Conservation (phyloP, 1,140 invertebrate species). For the Brachionus sp. region DNA sequence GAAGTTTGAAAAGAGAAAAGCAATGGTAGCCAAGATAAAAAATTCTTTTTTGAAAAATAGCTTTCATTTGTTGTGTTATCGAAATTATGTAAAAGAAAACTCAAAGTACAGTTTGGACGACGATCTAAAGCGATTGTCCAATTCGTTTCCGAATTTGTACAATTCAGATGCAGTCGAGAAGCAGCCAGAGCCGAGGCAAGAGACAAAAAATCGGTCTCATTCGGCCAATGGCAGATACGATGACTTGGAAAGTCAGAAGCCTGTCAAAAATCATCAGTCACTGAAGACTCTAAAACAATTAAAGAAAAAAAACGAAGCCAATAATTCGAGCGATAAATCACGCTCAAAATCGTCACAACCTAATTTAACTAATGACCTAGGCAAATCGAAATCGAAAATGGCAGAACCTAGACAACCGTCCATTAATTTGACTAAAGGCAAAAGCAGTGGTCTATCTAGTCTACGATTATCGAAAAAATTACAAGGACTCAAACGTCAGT, state of each 20-base stretch:
- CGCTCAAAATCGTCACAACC: conserved; percentile 23
- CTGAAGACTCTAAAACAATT: conserved; percentile 19
- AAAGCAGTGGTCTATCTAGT: not conserved
- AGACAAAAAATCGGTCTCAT: not conserved
- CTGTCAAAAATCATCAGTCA: not conserved
- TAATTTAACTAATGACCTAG: not conserved
- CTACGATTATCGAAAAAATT: not conserved
- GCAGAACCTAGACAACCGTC: not conserved
- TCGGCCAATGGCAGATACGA: not conserved
- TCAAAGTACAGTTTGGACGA: not conserved
- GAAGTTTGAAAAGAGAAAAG: not conserved
- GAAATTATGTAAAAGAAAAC: conserved; percentile 14
- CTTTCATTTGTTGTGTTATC: conserved; percentile 22
- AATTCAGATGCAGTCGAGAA: not conserved
- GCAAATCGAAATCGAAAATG: not conserved
- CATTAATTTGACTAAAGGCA: not conserved
- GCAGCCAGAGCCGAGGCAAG: not conserved
- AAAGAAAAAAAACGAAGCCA: not conserved
- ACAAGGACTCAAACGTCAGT: not conserved
- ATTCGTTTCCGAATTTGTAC: conserved; percentile 21
- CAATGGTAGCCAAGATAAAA: conserved; percentile 26
- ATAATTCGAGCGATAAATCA: not conserved
- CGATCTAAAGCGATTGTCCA: not conserved
- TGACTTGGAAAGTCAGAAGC: not conserved
- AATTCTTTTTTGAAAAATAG: conserved; percentile 38